Percentiles rank a stretch among this genome's conserved stretches.
phyloP scores from a whole-genome alignment of 1,140 invertebrate genomes.

The Apis cerana region DNA sequence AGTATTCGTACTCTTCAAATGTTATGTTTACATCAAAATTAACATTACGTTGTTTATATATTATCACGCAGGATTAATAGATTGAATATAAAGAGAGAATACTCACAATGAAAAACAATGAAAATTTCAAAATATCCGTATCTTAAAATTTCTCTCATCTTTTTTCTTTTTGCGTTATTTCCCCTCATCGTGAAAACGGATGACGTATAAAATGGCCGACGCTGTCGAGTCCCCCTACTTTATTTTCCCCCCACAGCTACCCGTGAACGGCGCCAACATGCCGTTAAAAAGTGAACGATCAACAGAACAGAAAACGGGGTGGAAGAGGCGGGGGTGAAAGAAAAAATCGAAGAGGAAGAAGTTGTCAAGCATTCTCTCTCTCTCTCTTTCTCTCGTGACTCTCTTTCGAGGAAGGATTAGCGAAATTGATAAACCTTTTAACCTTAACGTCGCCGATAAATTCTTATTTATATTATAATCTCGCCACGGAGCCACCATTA shows the following conservation, averaged over 20 bases:
- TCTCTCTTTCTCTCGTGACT: neutral
- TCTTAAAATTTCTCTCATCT: too few species aligned
- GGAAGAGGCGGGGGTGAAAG: neutral
- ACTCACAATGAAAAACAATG: too few species aligned
- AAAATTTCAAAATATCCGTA: too few species aligned
- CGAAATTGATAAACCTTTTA: slow-evolving; percentile 78
- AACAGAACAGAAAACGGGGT: slow-evolving; percentile 14
- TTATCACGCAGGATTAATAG: too few species aligned
- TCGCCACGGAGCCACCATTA: slow-evolving; percentile 69
- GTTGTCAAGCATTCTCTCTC: slow-evolving; percentile 39
- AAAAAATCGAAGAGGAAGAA: slow-evolving; percentile 52
- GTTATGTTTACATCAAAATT: too few species aligned
- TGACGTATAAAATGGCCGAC: neutral
- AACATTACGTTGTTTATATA: too few species aligned
- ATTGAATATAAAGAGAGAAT: too few species aligned
- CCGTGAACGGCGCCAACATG: slow-evolving; percentile 46
- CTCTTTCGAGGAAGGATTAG: slow-evolving; percentile 69
- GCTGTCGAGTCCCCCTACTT: slow-evolving; percentile 27
- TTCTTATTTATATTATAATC: slow-evolving; percentile 79
- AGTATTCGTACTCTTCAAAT: too few species aligned
- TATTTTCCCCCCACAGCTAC: slow-evolving; percentile 37
- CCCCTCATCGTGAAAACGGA: neutral
- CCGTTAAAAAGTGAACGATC: slow-evolving; percentile 45
- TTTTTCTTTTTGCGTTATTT: neutral
- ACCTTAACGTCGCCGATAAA: slow-evolving; percentile 77